Base-by-base conservation (phyloP, 2,797 vertebrate genomes). In the Oreonectes daqikongensis region DNA sequence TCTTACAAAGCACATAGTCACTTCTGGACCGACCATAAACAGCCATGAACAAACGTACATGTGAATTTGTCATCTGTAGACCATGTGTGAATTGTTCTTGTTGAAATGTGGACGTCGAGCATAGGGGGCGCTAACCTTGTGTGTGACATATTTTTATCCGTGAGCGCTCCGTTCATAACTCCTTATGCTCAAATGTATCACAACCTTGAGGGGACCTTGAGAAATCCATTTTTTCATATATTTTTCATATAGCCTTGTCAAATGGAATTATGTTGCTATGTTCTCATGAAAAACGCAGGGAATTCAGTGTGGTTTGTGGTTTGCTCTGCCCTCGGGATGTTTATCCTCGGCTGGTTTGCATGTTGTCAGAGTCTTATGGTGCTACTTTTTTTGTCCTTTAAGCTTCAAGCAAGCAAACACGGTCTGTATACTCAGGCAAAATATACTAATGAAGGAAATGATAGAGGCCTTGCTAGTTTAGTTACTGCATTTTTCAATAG, bases 321-420 rank as follows among this genome's bases (percentile, higher is more conserved):
- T 59, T 66, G 44, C 55, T 69, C 55, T 69, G 32, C 28, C 75
- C 35, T 12, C 2, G 32, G 69, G 26, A 78, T 71, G 55, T 66
- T 67, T 73, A 52, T 74, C 80, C 65, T 74, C 48, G 14, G 14
- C 9, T 24, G 40, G 59, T 70, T 57, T 70, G 22, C 26, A 55
- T 72, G 77, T 53, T 5, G 40, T 60, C 74, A 50, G 64, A 30
- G 30, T 73, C 44, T 69, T 22, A 26, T 8, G 11, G 30, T 18
- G 38, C 40, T 3, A 10, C 2, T 52, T 69, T 68, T 65, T 46
- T 70, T 40, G 18, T 64, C 69, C 71, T 40, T 40, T 40, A 77
- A 79, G 55, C 69, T 76, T 78, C 53, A 77, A 64, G 60, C 46
- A 53, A 79, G 65, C 61, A 76, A 79, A 61, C 61, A 42, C 61